phyloP scores from a whole-genome alignment of 2,888 invertebrate species.

The Ochropleura leucogaster region DNA sequence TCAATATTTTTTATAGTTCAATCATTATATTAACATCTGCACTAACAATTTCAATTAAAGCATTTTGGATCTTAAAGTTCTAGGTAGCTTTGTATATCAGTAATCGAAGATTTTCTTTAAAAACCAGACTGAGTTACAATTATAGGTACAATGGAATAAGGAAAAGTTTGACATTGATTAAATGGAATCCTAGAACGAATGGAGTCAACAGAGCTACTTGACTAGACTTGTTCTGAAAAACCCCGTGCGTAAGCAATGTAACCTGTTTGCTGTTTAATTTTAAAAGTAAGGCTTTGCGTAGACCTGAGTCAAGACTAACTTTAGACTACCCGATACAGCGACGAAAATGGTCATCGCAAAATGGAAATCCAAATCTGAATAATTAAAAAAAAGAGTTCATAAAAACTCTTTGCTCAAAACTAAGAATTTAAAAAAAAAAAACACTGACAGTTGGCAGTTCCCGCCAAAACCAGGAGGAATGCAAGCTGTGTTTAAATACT shows the following conservation, averaged over 20 bases:
- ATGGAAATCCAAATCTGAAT: too few species aligned
- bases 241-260: conserved; percentile 46
- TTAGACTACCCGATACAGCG: not conserved
- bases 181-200: conserved; percentile 26
- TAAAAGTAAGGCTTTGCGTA: conserved; percentile 1
- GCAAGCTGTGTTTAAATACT: too few species aligned
- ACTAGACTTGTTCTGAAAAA: conserved; percentile 39
- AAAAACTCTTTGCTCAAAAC: too few species aligned
- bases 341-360: too few species aligned
- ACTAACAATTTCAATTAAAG: not conserved
- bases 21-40: not conserved
- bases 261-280: conserved; percentile 32
- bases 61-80: not conserved
- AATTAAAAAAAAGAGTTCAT: too few species aligned
- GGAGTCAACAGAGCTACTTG: conserved; percentile 9
- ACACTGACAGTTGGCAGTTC: too few species aligned
- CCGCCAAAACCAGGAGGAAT: too few species aligned
- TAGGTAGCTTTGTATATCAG: not conserved
- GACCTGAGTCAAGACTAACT: not conserved
- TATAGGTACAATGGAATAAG: not conserved
- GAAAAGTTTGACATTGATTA: conserved; percentile 9
- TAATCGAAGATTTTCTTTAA: not conserved
- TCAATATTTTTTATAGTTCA: not conserved
- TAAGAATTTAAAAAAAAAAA: too few species aligned
- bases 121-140: not conserved